Percentiles rank a stretch among this genome's conserved stretches.
Evolutionary conservation across 1,140 invertebrate species (phyloP).

Genomic region (Pogonomyrmex barbatus): DNA sequence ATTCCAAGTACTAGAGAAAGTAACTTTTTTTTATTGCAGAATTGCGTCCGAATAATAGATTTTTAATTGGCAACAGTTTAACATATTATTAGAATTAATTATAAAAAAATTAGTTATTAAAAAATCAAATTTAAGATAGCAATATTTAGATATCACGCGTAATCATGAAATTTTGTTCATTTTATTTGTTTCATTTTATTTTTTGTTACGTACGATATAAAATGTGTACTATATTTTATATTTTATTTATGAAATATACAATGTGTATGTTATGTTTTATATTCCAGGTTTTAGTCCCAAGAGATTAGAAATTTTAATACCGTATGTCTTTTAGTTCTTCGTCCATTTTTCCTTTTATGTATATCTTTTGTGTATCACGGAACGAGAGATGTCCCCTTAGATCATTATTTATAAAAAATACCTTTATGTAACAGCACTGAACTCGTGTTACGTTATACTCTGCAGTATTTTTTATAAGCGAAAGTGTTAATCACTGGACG

Average conservation of each 20-base stretch:
- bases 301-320: not conserved
- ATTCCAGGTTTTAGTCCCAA: not conserved
- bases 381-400: not conserved
- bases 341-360: not conserved
- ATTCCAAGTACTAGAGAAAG: too few species aligned
- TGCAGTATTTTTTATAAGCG: not conserved
- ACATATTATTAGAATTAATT: too few species aligned
- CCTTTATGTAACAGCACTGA: not conserved
- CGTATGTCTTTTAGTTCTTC: not conserved
- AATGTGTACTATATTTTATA: not conserved
- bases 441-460: not conserved
- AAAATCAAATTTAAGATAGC: too few species aligned
- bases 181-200: too few species aligned
- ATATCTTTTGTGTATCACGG: not conserved
- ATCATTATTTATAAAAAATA: not conserved
- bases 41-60: too few species aligned
- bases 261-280: not conserved
- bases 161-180: too few species aligned
- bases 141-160: too few species aligned
- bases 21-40: too few species aligned
- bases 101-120: too few species aligned
- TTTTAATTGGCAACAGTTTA: too few species aligned
- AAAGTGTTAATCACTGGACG: not conserved
- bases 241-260: not conserved
- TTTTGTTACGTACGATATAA: not conserved